A percentile compares a stretch with the other conserved stretches of the same genome.
phyloP scores from a whole-genome alignment of 1,140 invertebrate genomes.

The fruit fly (Drosophila melanogaster) region Release_6_plus_ISO1_MT NT_037436.4:16940001-16940500 shows the following conservation, averaged over 20 bases:
- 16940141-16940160: constrained; percentile 75
- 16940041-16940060: constrained; percentile 9
- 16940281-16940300: constrained; percentile 89
- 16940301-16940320: constrained; percentile 91
- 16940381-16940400: constrained; percentile 86
- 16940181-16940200: constrained; percentile 68
- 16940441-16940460: constrained; percentile 76
- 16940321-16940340: constrained; percentile 88
- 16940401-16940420: constrained; percentile 76
- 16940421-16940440: constrained; percentile 75
- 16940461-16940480: constrained; percentile 67
- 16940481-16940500: constrained; percentile 88
- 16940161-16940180: constrained; percentile 71
- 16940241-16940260: constrained; percentile 90
- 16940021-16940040: constrained; percentile 20
- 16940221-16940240: constrained; percentile 72
- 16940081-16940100: background rate
- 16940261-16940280: constrained; percentile 90
- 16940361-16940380: constrained; percentile 89
- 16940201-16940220: constrained; percentile 77
- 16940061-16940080: constrained; percentile 2
- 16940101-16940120: constrained; percentile 14
- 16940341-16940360: constrained; percentile 89
- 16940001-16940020: constrained; percentile 18
- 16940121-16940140: constrained; percentile 50